Evolutionary conservation across 2,797 vertebrate genomes (phyloP), one percentile per base, ranked within the genome.

Genomic region (Gadopsis bispinosus): DNA sequence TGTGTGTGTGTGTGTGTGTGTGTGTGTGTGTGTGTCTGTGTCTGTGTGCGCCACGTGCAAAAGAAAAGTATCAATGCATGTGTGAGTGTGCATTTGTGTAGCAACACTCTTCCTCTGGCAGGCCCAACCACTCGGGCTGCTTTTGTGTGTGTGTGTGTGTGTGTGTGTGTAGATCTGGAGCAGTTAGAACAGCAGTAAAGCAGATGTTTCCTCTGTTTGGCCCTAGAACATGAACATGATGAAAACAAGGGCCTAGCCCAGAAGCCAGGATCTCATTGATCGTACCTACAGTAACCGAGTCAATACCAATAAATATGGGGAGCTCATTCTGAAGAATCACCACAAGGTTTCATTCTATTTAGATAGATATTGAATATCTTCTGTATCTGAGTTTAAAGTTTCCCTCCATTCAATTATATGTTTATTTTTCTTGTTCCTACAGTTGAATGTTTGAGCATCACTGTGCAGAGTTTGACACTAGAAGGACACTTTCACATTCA

Each of bases 131-230:
- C 83, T 62, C 61, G n/a, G 47, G 45, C 70, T 81, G 75, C n/a
- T 13, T 69, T 19, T 75, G 75, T 75, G 70, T 71, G 65, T 75
- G 45, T 62, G 62, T 64, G 69, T 48, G 68, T 78, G 63, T 74
- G 75, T 67, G 56, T 80, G 68, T 88, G 89, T 85, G 83, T 85
- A 77, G 83, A 92, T 93, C 87, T 79, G 79, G 89, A 92, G 92
- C 73, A 88, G 86, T 90, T 81, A 90, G 91, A 88, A 85, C 86
- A 81, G 91, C 89, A 88, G 87, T 78, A 84, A 74, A 91, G 92
- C 96, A 97, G 96, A 96, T 96, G 95, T 96, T 97, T 97, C 95
- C 95, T 96, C 95, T 93, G 88, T 92, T 91, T 91, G 67, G 71
- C 92, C 91, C 83, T 86, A 4, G 22, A 95, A 94, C 84, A 82